A percentile compares a stretch with the other conserved stretches of the same genome.
Conservation (phyloP, 1,140 invertebrate genomes). For the Sinella curviseta region DNA sequence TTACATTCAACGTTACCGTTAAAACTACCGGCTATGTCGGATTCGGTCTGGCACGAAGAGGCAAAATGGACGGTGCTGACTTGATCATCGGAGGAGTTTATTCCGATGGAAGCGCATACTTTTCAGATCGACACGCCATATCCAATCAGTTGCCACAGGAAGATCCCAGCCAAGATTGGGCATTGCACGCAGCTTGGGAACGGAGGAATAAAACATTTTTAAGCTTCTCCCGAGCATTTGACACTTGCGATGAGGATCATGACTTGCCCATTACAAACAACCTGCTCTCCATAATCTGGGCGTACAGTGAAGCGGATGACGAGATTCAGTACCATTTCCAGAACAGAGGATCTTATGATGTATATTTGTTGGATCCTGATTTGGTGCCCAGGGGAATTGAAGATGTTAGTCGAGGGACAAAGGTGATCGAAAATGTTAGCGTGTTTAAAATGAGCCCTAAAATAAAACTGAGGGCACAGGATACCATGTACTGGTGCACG, state of each 20-base stretch:
- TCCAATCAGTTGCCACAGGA: not conserved
- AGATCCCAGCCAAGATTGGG: slow-evolving; percentile 10
- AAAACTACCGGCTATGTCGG: not conserved
- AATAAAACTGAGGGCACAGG: no score
- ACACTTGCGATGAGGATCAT: not conserved
- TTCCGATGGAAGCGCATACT: not conserved
- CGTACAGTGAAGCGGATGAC: slow-evolving; percentile 55
- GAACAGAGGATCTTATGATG: slow-evolving; percentile 66
- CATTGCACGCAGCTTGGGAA: not conserved
- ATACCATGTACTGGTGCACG: slow-evolving; percentile 44
- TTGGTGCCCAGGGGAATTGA: slow-evolving; percentile 54
- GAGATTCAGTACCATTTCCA: slow-evolving; percentile 60
- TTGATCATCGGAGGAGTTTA: not conserved
- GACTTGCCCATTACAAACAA: slow-evolving; percentile 61
- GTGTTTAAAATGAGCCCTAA: not conserved
- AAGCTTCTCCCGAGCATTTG: not conserved
- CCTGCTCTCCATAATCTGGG: not conserved
- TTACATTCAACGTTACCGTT: slow-evolving; percentile 2
- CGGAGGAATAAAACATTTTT: not conserved
- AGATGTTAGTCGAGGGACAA: slow-evolving; percentile 51
- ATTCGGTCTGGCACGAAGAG: not conserved
- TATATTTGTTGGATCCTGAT: slow-evolving; percentile 61
- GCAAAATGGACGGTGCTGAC: not conserved
- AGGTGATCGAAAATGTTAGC: not conserved
- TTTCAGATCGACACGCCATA: slow-evolving; percentile 6